Evolutionary conservation across 2,797 vertebrate genomes (phyloP).

Genomic region (Pogoniulus pusillus): DNA sequence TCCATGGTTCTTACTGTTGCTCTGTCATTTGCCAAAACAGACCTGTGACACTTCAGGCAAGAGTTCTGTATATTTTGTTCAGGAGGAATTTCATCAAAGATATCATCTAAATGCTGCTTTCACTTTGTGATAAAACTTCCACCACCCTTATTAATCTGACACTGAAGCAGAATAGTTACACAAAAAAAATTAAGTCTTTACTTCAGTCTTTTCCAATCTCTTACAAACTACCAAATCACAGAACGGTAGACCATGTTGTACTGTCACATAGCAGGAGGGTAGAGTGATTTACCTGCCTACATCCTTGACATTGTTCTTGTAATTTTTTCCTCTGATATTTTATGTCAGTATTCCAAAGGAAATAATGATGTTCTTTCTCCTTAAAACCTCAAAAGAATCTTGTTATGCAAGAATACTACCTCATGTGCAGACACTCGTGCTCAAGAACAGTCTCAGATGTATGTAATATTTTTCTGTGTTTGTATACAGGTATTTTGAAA

Average conservation of each 20-base stretch:
- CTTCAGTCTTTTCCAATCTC: background rate
- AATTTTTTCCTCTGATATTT: background rate
- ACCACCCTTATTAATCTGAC: background rate
- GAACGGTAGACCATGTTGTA: background rate
- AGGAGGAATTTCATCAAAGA: background rate
- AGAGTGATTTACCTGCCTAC: background rate
- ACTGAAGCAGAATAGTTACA: background rate
- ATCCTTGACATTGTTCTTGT: background rate
- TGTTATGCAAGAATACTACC: background rate
- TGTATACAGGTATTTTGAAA: slow-evolving; percentile 72
- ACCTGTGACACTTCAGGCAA: background rate
- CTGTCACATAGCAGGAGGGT: background rate
- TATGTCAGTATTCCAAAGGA: background rate
- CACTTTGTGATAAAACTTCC: background rate
- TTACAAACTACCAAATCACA: background rate
- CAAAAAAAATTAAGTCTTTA: background rate
- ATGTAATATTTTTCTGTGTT: background rate
- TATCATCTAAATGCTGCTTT: background rate
- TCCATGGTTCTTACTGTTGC: background rate
- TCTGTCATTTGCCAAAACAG: background rate
- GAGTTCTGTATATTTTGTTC: background rate
- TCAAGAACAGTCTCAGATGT: background rate
- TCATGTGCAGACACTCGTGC: background rate
- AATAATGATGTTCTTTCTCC: background rate
- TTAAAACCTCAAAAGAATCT: background rate